Conservation (phyloP, 1,140 invertebrate species). For the Drosophila sproati region DNA sequence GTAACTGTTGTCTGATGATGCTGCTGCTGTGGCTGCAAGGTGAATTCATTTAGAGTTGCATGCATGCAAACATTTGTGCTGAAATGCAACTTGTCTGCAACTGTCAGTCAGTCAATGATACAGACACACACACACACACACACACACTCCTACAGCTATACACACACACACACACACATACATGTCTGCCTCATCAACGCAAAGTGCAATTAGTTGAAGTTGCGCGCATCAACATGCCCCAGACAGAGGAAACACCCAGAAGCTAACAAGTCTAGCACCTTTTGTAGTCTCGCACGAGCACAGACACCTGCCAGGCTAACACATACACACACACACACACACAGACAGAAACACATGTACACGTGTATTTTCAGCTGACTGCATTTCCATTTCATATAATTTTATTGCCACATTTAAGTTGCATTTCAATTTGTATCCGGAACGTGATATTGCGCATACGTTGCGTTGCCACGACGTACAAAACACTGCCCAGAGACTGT, state of each 20-base stretch:
- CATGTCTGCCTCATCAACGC: conserved; percentile 79
- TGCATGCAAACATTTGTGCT: conserved; percentile 81
- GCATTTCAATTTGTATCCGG: conserved; percentile 67
- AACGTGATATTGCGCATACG: conserved; percentile 58
- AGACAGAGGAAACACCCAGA: conserved; percentile 58
- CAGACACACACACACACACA: conserved; percentile 16
- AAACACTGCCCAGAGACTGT: conserved; percentile 17
- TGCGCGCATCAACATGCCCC: conserved; percentile 72
- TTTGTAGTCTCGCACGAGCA: conserved; percentile 31
- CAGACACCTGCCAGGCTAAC: conserved; percentile 59
- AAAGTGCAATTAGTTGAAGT: conserved; percentile 83
- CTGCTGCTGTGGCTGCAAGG: conserved; percentile 33
- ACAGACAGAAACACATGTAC: conserved; percentile 16
- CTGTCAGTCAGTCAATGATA: conserved; percentile 74
- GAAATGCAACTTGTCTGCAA: conserved; percentile 82
- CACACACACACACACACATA: conserved; percentile 33
- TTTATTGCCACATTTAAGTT: conserved; percentile 72
- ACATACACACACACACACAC: background rate
- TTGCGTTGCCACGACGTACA: conserved; percentile 23
- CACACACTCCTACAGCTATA: background rate
- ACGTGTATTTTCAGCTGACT: conserved; percentile 41
- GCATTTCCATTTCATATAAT: conserved; percentile 62
- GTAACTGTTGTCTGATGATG: conserved; percentile 28
- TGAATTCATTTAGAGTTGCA: conserved; percentile 79
- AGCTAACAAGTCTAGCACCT: conserved; percentile 71